These are phyloP conservation scores for Myotis findleyi DNA, from an alignment of 2,797 vertebrate genomes.

Conservation along the genomic window DNA sequence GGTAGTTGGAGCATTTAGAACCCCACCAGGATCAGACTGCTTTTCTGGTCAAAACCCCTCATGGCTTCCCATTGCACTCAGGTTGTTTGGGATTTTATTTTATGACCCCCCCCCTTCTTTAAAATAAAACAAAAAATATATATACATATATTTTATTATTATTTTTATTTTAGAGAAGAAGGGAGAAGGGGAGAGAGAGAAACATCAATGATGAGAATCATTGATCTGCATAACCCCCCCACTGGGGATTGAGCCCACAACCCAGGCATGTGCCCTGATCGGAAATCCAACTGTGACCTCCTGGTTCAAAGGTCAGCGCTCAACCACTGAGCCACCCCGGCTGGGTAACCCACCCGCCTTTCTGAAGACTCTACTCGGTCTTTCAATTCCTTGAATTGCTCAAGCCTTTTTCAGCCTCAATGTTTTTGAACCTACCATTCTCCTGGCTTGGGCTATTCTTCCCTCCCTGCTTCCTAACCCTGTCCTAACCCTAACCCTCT, in stretches of 20 bases:
- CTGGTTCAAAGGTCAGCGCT: too few relatives aligned
- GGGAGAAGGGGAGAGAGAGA: too few relatives aligned
- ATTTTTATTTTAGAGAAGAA: too few relatives aligned
- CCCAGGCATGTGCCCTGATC: too few relatives aligned
- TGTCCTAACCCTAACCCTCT: background rate
- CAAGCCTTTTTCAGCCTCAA: background rate
- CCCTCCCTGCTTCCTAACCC: background rate
- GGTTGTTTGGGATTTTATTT: background rate
- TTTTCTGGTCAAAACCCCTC: background rate
- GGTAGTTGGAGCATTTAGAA: background rate
- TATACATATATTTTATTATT: too few relatives aligned
- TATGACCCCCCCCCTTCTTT: background rate
- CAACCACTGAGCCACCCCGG: too few relatives aligned
- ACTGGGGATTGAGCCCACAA: too few relatives aligned
- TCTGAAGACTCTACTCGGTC: background rate
- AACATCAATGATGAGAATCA: too few relatives aligned
- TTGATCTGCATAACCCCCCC: too few relatives aligned
- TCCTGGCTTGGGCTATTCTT: background rate
- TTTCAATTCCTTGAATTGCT: background rate
- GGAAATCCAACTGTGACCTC: too few relatives aligned
- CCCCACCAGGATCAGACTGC: background rate
- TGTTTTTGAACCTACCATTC: background rate
- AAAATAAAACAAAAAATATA: too few relatives aligned
- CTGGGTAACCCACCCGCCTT: too few relatives aligned
- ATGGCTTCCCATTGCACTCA: background rate